Percentiles rank a stretch among this genome's conserved stretches.
Conservation (phyloP, 1,140 invertebrate species). For the Glossosoma conforme region DNA sequence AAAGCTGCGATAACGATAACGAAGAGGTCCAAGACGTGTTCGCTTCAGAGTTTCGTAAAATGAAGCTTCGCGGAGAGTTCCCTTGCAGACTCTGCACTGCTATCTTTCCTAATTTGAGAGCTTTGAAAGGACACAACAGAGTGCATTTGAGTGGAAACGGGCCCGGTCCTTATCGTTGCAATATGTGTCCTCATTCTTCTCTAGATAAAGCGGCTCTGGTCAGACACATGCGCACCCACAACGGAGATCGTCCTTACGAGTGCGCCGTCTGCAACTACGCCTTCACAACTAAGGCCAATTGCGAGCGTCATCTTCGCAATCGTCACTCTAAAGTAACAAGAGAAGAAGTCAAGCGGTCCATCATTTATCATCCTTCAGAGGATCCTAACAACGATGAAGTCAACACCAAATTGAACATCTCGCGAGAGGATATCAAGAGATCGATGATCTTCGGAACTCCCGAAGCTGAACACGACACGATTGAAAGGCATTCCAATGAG, state of each 20-base stretch:
- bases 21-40: conserved; percentile 78
- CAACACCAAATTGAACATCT: conserved; percentile 48
- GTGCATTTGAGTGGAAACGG: conserved; percentile 66
- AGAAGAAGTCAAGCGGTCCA: conserved; percentile 79
- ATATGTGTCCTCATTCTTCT: conserved; percentile 86
- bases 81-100: conserved; percentile 80
- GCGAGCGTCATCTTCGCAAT: conserved; percentile 85
- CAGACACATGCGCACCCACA: conserved; percentile 88
- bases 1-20: too few relatives aligned
- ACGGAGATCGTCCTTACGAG: conserved; percentile 91
- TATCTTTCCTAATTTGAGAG: conserved; percentile 82
- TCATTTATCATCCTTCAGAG: conserved; percentile 81
- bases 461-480: conserved; percentile 40
- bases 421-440: conserved; percentile 49
- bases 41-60: conserved; percentile 71
- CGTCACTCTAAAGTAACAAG: conserved; percentile 78
- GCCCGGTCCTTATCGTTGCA: conserved; percentile 79
- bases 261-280: conserved; percentile 91
- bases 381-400: conserved; percentile 71
- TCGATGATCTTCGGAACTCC: conserved; percentile 43
- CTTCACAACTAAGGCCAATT: conserved; percentile 93
- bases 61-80: conserved; percentile 84
- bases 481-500: conserved; percentile 33
- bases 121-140: conserved; percentile 83
- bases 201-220: conserved; percentile 86